Conservation (phyloP, 2,888 invertebrate species). For the Elegia similella region DNA sequence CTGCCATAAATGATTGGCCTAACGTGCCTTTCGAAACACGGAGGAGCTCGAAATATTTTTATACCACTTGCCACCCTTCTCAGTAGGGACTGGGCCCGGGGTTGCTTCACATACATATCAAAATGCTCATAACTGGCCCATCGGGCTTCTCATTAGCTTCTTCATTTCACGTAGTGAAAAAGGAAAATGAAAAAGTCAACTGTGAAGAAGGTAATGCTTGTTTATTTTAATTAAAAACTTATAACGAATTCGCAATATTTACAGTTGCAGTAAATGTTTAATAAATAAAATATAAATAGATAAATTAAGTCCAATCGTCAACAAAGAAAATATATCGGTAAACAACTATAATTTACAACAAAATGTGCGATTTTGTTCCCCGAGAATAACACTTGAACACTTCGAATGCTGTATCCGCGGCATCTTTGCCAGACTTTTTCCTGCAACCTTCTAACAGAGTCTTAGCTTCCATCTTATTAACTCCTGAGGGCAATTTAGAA, state of each 20-base stretch:
- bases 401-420: slow-evolving; percentile 63
- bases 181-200: too few relatives aligned
- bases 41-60: too few relatives aligned
- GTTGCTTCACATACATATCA: too few relatives aligned
- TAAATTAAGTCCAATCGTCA: not conserved
- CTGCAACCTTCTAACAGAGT: slow-evolving; percentile 66
- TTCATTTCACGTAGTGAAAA: too few relatives aligned
- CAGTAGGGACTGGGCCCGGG: too few relatives aligned
- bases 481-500: slow-evolving; percentile 58
- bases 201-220: not conserved
- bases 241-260: not conserved
- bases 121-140: too few relatives aligned
- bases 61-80: too few relatives aligned
- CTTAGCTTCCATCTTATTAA: slow-evolving; percentile 55
- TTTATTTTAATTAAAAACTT: not conserved
- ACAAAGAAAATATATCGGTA: not conserved
- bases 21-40: too few relatives aligned
- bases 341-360: slow-evolving; percentile 20
- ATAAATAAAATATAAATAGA: not conserved
- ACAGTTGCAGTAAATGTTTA: not conserved
- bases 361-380: slow-evolving; percentile 56
- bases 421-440: slow-evolving; percentile 54
- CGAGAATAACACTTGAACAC: slow-evolving; percentile 69
- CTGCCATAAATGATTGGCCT: too few relatives aligned
- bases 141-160: too few relatives aligned